A percentile compares a stretch with the other conserved stretches of the same genome.
Conservation (phyloP, 2,888 invertebrate species). For the Plagiodera versicolora region DNA sequence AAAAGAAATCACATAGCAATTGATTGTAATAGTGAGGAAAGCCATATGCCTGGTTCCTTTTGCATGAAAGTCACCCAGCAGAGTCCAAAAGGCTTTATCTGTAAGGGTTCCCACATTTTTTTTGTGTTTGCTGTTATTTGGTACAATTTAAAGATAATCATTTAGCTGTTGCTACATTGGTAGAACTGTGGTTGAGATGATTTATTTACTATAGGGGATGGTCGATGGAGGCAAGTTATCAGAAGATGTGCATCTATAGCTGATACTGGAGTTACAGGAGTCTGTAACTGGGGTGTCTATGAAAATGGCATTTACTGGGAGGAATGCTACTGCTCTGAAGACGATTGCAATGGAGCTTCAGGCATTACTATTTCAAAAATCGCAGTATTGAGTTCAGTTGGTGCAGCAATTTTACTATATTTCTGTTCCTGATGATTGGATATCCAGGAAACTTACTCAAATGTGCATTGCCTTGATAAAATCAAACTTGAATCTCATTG, state of each 20-base stretch:
- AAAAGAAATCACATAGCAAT: conserved; percentile 83
- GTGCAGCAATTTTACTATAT: conserved; percentile 8
- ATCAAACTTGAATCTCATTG: too few species aligned
- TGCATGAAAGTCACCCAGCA: conserved; percentile 95
- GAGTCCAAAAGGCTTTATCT: conserved; percentile 91
- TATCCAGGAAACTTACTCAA: background rate
- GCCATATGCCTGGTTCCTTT: conserved; percentile 92
- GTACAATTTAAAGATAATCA: too few species aligned
- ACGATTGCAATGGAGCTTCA: conserved; percentile 73
- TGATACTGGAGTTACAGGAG: conserved; percentile 89
- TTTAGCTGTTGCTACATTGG: too few species aligned
- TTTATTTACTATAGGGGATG: conserved; percentile 76
- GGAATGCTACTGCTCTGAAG: conserved; percentile 92
- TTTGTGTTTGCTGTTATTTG: too few species aligned
- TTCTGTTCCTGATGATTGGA: background rate
- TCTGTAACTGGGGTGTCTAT: conserved; percentile 95
- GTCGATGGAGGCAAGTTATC: conserved; percentile 89
- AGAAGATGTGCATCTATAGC: conserved; percentile 88
- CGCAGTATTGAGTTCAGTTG: conserved; percentile 4
- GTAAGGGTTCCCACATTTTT: conserved; percentile 71
- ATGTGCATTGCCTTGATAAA: too few species aligned
- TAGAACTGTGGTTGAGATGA: background rate
- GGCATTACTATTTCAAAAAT: conserved; percentile 11
- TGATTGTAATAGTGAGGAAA: conserved; percentile 93
- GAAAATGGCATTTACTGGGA: conserved; percentile 96